A percentile compares a stretch with the other conserved stretches of the same genome.
Conservation (phyloP, 1,140 invertebrate genomes). For the Octopus sinensis region DNA sequence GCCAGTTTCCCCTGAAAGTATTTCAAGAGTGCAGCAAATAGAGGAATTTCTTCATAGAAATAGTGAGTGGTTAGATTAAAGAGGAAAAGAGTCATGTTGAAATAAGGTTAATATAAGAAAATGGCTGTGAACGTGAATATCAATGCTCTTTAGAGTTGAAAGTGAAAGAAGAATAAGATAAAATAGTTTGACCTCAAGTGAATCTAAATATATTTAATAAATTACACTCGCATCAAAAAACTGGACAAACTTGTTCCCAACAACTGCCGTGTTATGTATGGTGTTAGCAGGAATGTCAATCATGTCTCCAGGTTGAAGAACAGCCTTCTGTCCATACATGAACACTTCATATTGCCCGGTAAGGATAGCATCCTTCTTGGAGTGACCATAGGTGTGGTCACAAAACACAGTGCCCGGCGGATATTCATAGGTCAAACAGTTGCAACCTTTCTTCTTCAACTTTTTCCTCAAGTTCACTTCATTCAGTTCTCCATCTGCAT, state of each 20-base stretch:
- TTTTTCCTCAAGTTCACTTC: constrained; percentile 46
- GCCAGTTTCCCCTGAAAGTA: no score
- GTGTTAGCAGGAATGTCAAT: constrained; percentile 47
- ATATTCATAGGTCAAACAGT: constrained; percentile 41
- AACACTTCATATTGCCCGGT: constrained; percentile 43
- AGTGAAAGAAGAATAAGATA: no score
- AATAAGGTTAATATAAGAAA: no score
- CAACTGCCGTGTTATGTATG: constrained; percentile 48
- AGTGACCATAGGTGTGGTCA: constrained; percentile 47
- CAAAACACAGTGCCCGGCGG: constrained; percentile 47
- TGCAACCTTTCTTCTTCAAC: constrained; percentile 44
- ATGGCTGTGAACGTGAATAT: no score
- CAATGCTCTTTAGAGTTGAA: no score
- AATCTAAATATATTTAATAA: background rate
- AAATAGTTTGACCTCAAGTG: no score
- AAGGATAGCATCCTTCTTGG: constrained; percentile 50
- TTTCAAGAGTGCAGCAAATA: no score
- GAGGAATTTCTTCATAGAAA: no score
- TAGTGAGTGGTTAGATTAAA: no score
- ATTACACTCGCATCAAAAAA: constrained; percentile 46
- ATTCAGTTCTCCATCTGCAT: constrained; percentile 40
- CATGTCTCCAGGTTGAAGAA: constrained; percentile 51
- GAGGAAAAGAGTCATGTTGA: no score
- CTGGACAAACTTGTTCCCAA: constrained; percentile 41
- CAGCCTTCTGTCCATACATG: constrained; percentile 48